Evolutionary conservation across 2,797 vertebrate species (phyloP), one percentile per base, ranked within the genome.

Genomic region (Catharus ustulatus): DNA sequence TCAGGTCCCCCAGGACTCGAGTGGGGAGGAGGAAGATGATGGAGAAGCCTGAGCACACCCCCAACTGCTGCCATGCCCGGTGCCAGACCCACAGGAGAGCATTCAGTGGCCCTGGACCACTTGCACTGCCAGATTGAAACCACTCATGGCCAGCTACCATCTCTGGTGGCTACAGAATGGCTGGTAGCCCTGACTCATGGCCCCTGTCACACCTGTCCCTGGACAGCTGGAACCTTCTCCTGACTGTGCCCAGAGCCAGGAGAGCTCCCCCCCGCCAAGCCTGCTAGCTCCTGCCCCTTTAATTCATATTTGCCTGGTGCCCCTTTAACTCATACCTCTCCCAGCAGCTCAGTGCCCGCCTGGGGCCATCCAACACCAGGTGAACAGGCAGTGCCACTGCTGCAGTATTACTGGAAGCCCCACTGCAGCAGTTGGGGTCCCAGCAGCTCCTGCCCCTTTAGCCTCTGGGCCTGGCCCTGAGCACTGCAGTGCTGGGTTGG

Each of bases 1-100:
- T 76, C 81, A 67, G 43, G 62, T 66, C 19, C 24, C 16, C 17
- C 94, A 88, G 52, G 85, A 87, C 30, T 57, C 74, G 3, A 83
- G 63, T 0, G 73, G 69, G 42, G 71, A 74, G 36, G 79, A 63
- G 22, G 80, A 67, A 8, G 95, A 89, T 10, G 93, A 94, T 2
- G 66, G 96, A n/a, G 93, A 95, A 90, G 90, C 92, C 64, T 96
- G 67, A 97, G 30, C 45, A 11, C 23, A 20, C 5, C 20, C 17
- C 43, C 30, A 63, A 10, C 54, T 54, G 34, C 76, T 36, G 54
- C 49, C 36, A 29, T 45, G 43, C 72, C 46, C 48, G 17, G 36
- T 59, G 29, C 58, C 42, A 45, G 38, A 29, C n/a, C 46, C 12
- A 72, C 0, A 0, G 38, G 38, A 76, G 15, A 62, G 29, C 34